Percentiles rank a stretch among this genome's conserved stretches.
These are phyloP conservation scores for Sebastes oblongus DNA, from an alignment of 2,797 vertebrate genomes.

Conservation along the genomic window DNA sequence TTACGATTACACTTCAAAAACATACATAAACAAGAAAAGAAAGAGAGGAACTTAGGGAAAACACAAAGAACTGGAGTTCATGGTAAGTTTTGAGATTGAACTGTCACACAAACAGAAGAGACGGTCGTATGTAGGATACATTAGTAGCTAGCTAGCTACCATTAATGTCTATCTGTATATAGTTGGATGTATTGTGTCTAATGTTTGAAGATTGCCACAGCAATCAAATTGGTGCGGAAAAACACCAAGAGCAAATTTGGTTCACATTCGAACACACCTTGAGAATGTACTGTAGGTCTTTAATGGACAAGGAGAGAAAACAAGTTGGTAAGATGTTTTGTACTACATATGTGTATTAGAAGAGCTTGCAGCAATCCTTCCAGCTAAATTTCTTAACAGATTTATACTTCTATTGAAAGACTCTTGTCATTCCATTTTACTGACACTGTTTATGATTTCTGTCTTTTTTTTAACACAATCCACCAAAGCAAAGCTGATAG, in stretches of 20 bases:
- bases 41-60: too few species aligned
- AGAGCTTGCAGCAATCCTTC: background rate
- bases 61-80: too few species aligned
- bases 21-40: background rate
- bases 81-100: background rate
- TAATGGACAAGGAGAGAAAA: background rate
- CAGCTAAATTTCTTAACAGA: background rate
- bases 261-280: background rate
- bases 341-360: background rate
- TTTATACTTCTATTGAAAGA: background rate
- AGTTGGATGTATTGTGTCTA: background rate
- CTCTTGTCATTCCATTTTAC: background rate
- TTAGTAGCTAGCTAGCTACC: too few species aligned
- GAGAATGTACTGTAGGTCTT: background rate
- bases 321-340: background rate
- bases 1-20: background rate
- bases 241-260: background rate
- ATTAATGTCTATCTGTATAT: background rate
- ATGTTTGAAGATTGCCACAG: background rate
- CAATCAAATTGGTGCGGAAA: background rate
- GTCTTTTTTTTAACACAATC: background rate
- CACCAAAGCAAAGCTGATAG: constrained; percentile 41
- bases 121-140: too few species aligned
- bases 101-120: background rate
- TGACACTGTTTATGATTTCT: background rate